Conservation (phyloP, 64 coral and sea anemone genomes). For the Trachythela sp. region DNA sequence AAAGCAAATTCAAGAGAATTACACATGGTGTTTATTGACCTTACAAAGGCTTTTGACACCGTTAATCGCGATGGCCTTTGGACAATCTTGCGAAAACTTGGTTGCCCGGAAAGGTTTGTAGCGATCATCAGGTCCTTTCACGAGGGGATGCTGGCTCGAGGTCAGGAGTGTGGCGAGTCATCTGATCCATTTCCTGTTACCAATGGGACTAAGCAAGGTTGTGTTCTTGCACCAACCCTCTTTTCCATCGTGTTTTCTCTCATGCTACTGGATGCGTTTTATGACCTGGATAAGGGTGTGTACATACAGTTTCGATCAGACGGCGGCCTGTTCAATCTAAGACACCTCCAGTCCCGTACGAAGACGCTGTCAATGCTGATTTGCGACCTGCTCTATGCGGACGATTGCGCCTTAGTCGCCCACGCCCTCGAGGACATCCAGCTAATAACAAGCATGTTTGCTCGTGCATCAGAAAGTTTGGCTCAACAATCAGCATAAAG, state of each 20-base stretch:
- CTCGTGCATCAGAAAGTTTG: slow-evolving; percentile 16
- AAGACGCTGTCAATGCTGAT: background rate
- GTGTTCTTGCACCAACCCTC: slow-evolving; percentile 11
- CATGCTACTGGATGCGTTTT: too few species aligned
- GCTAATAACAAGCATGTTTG: background rate
- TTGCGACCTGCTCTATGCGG: background rate
- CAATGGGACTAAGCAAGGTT: slow-evolving; percentile 16
- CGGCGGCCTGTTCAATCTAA: slow-evolving; percentile 15
- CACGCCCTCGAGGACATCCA: slow-evolving; percentile 23
- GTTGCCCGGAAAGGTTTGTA: background rate
- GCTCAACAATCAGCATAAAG: slow-evolving; percentile 29
- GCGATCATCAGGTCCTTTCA: background rate
- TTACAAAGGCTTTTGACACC: background rate
- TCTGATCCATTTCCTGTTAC: slow-evolving; percentile 21
- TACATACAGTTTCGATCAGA: too few species aligned
- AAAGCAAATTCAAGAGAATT: too few species aligned
- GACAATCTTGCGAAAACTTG: background rate
- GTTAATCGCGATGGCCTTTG: background rate
- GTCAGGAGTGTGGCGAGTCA: background rate
- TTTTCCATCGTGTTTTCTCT: background rate
- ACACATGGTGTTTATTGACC: too few species aligned
- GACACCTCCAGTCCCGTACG: background rate
- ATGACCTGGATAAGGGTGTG: too few species aligned
- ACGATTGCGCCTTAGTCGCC: slow-evolving; percentile 1
- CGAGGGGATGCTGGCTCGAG: background rate